Evolutionary conservation across 2,888 invertebrate species (phyloP).

Genomic region (Drosophila borborema): DNA sequence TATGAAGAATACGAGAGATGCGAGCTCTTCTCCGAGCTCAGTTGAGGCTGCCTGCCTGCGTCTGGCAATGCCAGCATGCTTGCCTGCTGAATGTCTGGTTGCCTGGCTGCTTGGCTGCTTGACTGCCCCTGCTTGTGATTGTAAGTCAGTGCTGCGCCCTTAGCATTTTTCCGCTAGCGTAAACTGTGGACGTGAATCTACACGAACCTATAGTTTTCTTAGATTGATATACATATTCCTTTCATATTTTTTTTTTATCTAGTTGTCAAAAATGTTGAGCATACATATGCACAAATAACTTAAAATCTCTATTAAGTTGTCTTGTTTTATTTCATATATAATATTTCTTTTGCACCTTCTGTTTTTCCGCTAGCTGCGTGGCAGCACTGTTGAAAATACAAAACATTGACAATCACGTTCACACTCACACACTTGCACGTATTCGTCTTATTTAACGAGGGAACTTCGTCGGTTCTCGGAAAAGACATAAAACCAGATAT

Average conservation of each 20-base stretch:
- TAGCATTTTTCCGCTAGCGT: not conserved
- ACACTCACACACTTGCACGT: constrained; percentile 42
- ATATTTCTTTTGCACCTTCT: not conserved
- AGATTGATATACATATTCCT: not conserved
- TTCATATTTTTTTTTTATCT: not conserved
- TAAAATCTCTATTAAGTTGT: no score
- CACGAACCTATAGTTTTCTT: not conserved
- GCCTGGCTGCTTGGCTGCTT: not conserved
- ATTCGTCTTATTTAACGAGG: constrained; percentile 68
- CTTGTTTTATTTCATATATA: not conserved
- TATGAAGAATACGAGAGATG: constrained; percentile 34
- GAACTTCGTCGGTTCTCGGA: constrained; percentile 67
- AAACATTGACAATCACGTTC: constrained; percentile 43
- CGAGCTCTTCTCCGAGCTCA: constrained; percentile 14
- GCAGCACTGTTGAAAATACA: constrained; percentile 24
- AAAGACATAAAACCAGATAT: constrained; percentile 70
- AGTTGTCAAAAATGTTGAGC: no score
- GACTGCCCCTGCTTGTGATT: not conserved
- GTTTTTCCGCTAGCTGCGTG: not conserved
- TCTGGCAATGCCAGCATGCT: not conserved
- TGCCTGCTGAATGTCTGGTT: not conserved
- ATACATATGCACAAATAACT: no score
- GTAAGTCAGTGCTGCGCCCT: not conserved
- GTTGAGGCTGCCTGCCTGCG: constrained; percentile 3
- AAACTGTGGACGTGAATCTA: not conserved